Percentiles rank a stretch among this genome's conserved stretches.
These are phyloP conservation scores for Stegana nigrithorax DNA, from an alignment of 2,888 invertebrate genomes.

Conservation along the genomic window DNA sequence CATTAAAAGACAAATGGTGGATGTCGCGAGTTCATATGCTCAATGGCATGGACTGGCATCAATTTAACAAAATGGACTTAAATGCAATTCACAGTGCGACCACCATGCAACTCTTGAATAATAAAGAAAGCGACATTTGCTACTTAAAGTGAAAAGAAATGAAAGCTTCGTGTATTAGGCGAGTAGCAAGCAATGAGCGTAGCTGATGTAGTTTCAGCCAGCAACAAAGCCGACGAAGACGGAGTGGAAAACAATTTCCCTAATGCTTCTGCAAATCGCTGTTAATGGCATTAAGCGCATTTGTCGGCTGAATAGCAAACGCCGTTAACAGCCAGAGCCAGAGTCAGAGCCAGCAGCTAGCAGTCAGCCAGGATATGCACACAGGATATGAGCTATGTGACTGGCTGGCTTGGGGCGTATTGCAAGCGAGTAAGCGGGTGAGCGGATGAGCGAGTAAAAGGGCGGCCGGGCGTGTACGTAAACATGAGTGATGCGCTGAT, in stretches of 20 bases:
- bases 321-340: constrained; percentile 9
- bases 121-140: too few species aligned
- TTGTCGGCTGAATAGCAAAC: background rate
- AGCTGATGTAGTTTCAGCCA: background rate
- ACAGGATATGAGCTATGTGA: background rate
- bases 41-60: too few species aligned
- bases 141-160: too few species aligned
- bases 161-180: too few species aligned
- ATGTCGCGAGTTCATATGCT: too few species aligned
- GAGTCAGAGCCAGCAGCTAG: constrained; percentile 3
- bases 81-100: too few species aligned
- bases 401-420: background rate
- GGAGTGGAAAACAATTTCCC: constrained; percentile 51
- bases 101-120: too few species aligned
- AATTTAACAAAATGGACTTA: too few species aligned
- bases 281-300: constrained; percentile 55
- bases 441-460: background rate
- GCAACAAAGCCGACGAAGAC: background rate
- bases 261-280: constrained; percentile 51
- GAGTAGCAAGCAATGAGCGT: constrained; percentile 21
- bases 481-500: constrained; percentile 66
- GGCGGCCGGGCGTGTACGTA: constrained; percentile 32
- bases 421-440: background rate
- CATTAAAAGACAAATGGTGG: too few species aligned
- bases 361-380: constrained; percentile 14